These are phyloP conservation scores for Tapirus indicus DNA, from an alignment of 2,797 vertebrate species.

Conservation along the genomic window DNA sequence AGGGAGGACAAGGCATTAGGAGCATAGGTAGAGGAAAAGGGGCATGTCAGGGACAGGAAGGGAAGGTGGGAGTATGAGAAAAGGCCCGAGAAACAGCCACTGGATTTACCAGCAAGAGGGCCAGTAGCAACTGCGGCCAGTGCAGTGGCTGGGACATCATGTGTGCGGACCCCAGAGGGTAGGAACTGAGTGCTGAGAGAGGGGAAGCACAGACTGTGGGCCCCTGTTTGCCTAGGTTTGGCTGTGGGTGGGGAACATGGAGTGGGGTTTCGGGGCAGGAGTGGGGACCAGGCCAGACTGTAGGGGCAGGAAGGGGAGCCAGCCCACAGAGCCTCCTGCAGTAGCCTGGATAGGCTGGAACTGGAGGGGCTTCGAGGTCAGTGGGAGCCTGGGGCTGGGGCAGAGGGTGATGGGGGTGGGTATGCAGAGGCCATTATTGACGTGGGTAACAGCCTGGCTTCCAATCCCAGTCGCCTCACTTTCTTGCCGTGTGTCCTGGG, in stretches of 20 bases:
- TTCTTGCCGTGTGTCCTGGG: background rate
- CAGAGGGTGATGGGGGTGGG: background rate
- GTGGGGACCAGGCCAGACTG: background rate
- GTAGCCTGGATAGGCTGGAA: background rate
- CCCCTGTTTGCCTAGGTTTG: background rate
- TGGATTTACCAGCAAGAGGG: background rate
- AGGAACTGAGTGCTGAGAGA: background rate
- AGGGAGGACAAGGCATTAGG: background rate
- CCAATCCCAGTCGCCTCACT: background rate
- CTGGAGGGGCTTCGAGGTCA: background rate
- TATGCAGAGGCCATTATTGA: background rate
- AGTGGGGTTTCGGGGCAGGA: background rate
- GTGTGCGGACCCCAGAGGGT: background rate
- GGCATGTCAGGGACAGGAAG: background rate
- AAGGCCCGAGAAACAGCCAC: background rate
- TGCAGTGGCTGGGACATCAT: background rate
- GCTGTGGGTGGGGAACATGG: background rate
- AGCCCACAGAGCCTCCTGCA: background rate
- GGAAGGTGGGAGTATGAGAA: background rate
- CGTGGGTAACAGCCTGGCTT: background rate
- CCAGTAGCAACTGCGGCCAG: background rate
- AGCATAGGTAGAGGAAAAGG: background rate
- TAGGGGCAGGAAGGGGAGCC: background rate
- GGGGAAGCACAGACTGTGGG: background rate
- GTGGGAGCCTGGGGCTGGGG: background rate